These are phyloP conservation scores for Octopus sinensis DNA, from an alignment of 1,140 invertebrate species.

Conservation along the genomic window DNA sequence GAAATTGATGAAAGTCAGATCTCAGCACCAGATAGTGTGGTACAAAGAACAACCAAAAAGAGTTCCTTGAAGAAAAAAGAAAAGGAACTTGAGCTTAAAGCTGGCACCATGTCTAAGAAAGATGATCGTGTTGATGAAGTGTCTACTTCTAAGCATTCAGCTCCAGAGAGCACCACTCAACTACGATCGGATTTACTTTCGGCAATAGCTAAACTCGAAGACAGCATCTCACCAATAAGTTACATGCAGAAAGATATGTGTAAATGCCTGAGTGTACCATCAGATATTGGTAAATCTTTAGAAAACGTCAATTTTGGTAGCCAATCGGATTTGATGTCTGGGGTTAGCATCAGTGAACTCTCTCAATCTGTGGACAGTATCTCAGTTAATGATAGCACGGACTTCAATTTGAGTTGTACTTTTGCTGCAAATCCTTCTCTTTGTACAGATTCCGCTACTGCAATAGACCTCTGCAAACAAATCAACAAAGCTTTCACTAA, in stretches of 20 bases:
- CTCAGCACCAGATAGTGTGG: neutral
- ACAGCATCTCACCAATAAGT: conserved; percentile 16
- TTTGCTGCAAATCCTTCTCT: neutral
- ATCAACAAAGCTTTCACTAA: conserved; percentile 5
- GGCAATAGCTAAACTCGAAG: conserved; percentile 27
- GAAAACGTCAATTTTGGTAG: conserved; percentile 45
- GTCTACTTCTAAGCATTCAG: conserved; percentile 3
- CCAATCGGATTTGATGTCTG: conserved; percentile 45
- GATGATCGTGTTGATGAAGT: neutral
- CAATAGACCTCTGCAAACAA: neutral
- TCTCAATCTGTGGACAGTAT: conserved; percentile 44
- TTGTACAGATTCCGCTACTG: neutral
- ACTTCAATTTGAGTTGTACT: neutral
- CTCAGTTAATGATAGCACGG: conserved; percentile 4
- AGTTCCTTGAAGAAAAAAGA: neutral
- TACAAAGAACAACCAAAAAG: neutral
- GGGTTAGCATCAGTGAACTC: conserved; percentile 50
- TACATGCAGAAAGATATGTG: conserved; percentile 30
- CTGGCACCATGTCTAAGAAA: neutral
- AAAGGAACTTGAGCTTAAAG: neutral
- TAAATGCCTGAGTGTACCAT: conserved; percentile 51
- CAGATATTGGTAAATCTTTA: conserved; percentile 49
- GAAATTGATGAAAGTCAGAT: conserved; percentile 36
- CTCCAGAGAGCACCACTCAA: conserved; percentile 10
- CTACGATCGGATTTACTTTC: conserved; percentile 15